Evolutionary conservation across 2,888 invertebrate species (phyloP).

Genomic region (Himalopsyche japonica): DNA sequence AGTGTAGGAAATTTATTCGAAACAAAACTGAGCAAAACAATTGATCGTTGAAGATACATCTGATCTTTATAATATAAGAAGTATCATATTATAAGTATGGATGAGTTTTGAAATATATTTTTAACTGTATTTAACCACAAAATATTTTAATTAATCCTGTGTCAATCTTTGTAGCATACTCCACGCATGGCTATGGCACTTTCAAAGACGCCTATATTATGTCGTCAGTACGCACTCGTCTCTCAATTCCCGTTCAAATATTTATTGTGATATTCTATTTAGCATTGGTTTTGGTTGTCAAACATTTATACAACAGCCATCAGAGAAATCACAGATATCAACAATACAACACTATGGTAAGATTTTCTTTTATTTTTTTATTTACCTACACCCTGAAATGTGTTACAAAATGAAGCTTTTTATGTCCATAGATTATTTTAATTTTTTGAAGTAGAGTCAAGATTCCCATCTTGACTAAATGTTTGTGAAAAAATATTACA

Average conservation of each 20-base stretch:
- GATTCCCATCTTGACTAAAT: no score
- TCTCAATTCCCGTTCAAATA: conserved; percentile 41
- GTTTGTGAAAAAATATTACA: no score
- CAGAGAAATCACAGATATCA: conserved; percentile 53
- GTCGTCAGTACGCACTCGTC: conserved; percentile 31
- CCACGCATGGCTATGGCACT: conserved; percentile 26
- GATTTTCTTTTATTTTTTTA: conserved; percentile 30
- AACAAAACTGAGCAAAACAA: no score
- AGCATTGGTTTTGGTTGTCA: conserved; percentile 52
- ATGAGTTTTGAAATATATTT: no score
- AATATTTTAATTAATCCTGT: neutral
- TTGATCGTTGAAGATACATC: no score
- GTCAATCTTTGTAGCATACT: neutral
- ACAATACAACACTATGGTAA: conserved; percentile 54
- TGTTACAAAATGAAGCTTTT: no score
- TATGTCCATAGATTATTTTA: no score
- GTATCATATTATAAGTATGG: no score
- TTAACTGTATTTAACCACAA: no score
- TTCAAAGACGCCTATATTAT: conserved; percentile 19
- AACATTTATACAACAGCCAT: conserved; percentile 53
- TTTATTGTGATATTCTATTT: conserved; percentile 44
- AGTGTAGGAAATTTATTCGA: no score
- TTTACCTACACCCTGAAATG: neutral
- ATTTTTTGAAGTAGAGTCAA: no score
- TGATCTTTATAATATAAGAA: no score